phyloP scores from a whole-genome alignment of 2,888 invertebrate species.

The Zeuzera pyrina region DNA sequence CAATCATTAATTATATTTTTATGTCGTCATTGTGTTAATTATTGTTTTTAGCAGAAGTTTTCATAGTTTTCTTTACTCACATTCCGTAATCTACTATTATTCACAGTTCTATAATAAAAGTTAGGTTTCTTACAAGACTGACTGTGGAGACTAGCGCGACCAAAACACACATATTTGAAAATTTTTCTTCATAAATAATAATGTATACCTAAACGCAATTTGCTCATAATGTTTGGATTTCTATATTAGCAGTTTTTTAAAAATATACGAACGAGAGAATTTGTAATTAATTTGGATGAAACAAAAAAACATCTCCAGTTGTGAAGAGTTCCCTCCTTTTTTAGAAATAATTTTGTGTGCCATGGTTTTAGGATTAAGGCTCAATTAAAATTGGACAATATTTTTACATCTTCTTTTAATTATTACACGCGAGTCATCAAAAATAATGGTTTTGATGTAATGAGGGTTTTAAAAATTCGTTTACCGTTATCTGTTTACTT shows the following conservation, averaged over 20 bases:
- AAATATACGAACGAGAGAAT: conserved; percentile 27
- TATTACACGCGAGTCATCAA: not conserved
- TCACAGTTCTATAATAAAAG: conserved; percentile 44
- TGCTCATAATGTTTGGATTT: conserved; percentile 43
- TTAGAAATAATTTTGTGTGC: conserved; percentile 67
- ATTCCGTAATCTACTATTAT: conserved; percentile 51
- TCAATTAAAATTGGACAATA: conserved; percentile 61
- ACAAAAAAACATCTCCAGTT: conserved; percentile 42
- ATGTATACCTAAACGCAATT: conserved; percentile 48
- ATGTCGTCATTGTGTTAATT: conserved; percentile 2
- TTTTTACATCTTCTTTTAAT: conserved; percentile 30
- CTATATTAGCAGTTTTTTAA: conserved; percentile 17
- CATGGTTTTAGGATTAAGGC: conserved; percentile 63
- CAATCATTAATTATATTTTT: conserved; percentile 10
- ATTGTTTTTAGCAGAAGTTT: conserved; percentile 14
- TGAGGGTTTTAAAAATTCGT: no score
- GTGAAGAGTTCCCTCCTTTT: conserved; percentile 69
- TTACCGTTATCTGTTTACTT: no score
- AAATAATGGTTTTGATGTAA: no score
- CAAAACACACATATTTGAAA: conserved; percentile 47
- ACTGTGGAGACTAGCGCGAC: conserved; percentile 53
- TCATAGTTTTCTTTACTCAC: conserved; percentile 35
- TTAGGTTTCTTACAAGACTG: conserved; percentile 66
- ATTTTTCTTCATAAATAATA: conserved; percentile 31
- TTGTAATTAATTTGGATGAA: conserved; percentile 35